phyloP scores from a whole-genome alignment of 2,797 vertebrate genomes.

The Hephaestus fuliginosus region DNA sequence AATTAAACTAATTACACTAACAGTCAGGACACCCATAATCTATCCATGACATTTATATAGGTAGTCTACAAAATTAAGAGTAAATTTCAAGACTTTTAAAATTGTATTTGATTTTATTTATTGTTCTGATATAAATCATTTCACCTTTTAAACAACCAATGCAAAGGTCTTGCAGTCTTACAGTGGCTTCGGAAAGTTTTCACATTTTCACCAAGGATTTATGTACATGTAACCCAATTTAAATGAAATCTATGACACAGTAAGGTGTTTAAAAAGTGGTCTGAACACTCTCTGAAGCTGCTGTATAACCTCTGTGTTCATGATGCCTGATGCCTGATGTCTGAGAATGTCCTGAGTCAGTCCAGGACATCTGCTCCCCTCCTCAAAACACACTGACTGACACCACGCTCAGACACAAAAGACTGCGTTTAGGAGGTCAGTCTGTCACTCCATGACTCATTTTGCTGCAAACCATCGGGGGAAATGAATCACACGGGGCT shows the following conservation, averaged over 20 bases:
- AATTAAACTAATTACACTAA: constrained; percentile 68
- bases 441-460: constrained; percentile 54
- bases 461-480: constrained; percentile 40
- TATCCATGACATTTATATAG: constrained; percentile 38
- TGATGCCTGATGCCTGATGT: constrained; percentile 11
- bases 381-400: constrained; percentile 19
- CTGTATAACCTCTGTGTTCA: not conserved
- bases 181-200: not conserved
- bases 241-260: not conserved
- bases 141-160: not conserved
- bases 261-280: not conserved
- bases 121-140: constrained; percentile 1
- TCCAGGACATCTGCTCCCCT: constrained; percentile 1
- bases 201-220: not conserved
- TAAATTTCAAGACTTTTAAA: constrained; percentile 6
- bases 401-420: constrained; percentile 31
- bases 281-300: not conserved
- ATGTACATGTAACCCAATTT: not conserved
- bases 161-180: not conserved
- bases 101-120: constrained; percentile 21
- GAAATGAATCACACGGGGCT: constrained; percentile 60
- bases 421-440: constrained; percentile 38
- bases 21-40: constrained; percentile 40
- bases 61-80: not conserved
- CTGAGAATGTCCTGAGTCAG: constrained; percentile 39